Conservation (phyloP, 1,140 invertebrate genomes). For the Pygmarrhopalites habei region DNA sequence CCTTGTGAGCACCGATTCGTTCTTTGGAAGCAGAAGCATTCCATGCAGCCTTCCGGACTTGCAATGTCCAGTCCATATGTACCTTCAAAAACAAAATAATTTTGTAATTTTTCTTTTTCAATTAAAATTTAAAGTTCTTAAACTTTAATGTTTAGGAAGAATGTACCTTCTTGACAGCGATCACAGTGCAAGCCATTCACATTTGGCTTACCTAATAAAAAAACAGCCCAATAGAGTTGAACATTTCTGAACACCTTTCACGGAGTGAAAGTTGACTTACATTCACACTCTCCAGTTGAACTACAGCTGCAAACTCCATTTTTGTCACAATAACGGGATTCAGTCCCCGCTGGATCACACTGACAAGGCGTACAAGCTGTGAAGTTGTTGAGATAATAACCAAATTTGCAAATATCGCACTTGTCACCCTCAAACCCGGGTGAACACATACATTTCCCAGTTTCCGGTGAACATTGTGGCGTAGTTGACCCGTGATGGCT, state of each 20-base stretch:
- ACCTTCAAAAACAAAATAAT: no score
- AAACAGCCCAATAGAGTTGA: background rate
- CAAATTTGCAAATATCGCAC: slow-evolving; percentile 72
- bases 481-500: slow-evolving; percentile 59
- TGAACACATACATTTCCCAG: slow-evolving; percentile 73
- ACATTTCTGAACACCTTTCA: slow-evolving; percentile 1
- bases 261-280: slow-evolving; percentile 55
- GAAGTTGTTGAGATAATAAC: slow-evolving; percentile 85
- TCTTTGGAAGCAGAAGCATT: slow-evolving; percentile 83
- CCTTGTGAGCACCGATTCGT: slow-evolving; percentile 68
- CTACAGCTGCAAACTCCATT: slow-evolving; percentile 55
- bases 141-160: slow-evolving; percentile 63
- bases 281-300: slow-evolving; percentile 72
- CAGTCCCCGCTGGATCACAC: slow-evolving; percentile 64
- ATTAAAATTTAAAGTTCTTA: no score
- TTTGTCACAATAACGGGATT: slow-evolving; percentile 51
- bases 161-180: slow-evolving; percentile 72
- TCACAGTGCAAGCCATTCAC: slow-evolving; percentile 75
- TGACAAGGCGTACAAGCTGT: slow-evolving; percentile 76
- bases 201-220: slow-evolving; percentile 53
- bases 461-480: slow-evolving; percentile 62
- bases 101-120: no score
- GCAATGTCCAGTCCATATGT: slow-evolving; percentile 68
- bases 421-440: slow-evolving; percentile 68
- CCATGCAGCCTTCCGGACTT: slow-evolving; percentile 71